Evolutionary conservation across 2,113 vertebrate genomes (phyloP).

Genomic region (Ctenodactylus gundi): DNA sequence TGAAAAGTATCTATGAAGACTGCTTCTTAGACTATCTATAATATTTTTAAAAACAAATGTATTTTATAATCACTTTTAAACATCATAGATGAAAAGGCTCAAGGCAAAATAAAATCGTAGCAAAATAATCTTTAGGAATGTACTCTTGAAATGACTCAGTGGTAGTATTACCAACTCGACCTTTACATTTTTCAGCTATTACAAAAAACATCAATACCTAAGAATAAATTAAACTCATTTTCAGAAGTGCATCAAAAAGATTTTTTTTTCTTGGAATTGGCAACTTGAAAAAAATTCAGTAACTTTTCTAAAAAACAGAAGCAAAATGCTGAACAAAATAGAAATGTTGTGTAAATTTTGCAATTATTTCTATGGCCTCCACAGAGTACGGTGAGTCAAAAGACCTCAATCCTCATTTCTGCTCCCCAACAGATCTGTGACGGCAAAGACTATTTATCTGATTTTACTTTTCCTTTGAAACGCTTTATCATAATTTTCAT

Average conservation of each 20-base stretch:
- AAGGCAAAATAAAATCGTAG: background rate
- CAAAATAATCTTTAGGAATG: background rate
- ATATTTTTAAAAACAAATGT: background rate
- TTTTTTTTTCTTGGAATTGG: background rate
- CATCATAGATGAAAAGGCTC: background rate
- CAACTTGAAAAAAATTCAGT: background rate
- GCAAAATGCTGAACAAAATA: background rate
- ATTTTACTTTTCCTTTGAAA: constrained; percentile 7
- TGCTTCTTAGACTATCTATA: background rate
- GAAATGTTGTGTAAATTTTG: background rate
- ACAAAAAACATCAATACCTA: background rate
- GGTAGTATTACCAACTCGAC: background rate
- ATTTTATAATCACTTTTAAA: constrained; percentile 4
- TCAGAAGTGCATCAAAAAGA: constrained; percentile 5
- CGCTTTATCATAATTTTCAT: background rate
- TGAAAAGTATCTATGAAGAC: background rate
- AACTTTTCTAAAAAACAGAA: constrained; percentile 38
- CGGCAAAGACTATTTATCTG: background rate
- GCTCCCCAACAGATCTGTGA: background rate
- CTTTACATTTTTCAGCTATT: background rate
- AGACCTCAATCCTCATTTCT: background rate
- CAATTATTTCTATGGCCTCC: background rate
- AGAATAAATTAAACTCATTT: constrained; percentile 41
- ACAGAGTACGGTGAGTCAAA: background rate
- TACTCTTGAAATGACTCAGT: background rate